These are phyloP conservation scores for Lethenteron reissneri DNA, from an alignment of 2,113 vertebrate species.

Conservation along the genomic window DNA sequence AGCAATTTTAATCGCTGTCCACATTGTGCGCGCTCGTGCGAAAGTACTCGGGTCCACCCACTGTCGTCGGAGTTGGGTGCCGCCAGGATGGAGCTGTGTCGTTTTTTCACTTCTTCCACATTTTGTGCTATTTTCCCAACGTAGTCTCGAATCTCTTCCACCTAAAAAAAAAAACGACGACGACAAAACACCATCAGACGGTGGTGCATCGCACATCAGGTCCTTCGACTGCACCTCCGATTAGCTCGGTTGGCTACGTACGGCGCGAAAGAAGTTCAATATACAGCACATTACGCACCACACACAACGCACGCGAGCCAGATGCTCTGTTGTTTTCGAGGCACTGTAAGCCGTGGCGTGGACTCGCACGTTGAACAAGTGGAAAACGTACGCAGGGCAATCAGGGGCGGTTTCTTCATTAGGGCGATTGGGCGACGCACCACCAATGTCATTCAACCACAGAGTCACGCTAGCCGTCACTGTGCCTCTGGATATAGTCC, in stretches of 20 bases:
- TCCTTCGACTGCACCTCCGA: neutral
- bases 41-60: slow-evolving; percentile 21
- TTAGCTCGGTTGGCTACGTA: neutral
- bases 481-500: too few relatives aligned
- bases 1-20: neutral
- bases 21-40: neutral
- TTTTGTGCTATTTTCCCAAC: slow-evolving; percentile 44
- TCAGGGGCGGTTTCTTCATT: too few relatives aligned
- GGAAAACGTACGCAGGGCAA: too few relatives aligned
- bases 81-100: slow-evolving; percentile 72
- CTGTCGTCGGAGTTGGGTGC: slow-evolving; percentile 71
- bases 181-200: neutral
- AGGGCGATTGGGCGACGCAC: too few relatives aligned
- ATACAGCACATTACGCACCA: neutral
- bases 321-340: slow-evolving; percentile 3
- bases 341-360: too few relatives aligned
- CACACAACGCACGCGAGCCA: neutral
- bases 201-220: neutral
- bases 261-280: neutral
- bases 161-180: slow-evolving; percentile 23
- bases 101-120: slow-evolving; percentile 67
- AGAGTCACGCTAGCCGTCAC: too few relatives aligned
- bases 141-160: slow-evolving; percentile 52
- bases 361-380: too few relatives aligned
- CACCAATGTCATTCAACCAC: too few relatives aligned